Conservation (phyloP, 2,888 invertebrate genomes). For the Melanotus villosus region DNA sequence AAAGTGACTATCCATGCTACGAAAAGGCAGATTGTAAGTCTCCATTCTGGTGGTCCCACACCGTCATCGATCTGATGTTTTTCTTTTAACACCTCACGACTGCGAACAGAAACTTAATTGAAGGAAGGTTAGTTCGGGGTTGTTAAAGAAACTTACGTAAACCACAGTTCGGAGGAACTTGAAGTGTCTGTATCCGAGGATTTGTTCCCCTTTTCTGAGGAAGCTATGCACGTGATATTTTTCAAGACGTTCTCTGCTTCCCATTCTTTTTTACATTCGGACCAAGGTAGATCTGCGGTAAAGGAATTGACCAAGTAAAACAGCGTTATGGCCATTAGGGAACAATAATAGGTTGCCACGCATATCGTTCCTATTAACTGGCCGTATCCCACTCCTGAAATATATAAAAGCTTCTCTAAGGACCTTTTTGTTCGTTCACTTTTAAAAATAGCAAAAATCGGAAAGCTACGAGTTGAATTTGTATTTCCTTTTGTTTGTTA, state of each 20-base stretch:
- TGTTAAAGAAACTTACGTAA: constrained; percentile 32
- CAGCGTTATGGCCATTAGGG: constrained; percentile 80
- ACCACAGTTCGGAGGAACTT: constrained; percentile 43
- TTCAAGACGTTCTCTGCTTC: constrained; percentile 21
- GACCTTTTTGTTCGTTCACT: not conserved
- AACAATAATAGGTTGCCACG: constrained; percentile 84
- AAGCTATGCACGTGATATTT: constrained; percentile 40
- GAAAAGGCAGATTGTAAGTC: constrained; percentile 77
- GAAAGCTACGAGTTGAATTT: too few species aligned
- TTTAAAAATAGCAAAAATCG: too few species aligned
- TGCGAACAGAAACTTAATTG: constrained; percentile 64
- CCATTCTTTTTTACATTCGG: constrained; percentile 76
- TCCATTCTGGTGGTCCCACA: constrained; percentile 76
- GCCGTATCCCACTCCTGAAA: constrained; percentile 78
- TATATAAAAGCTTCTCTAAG: not conserved
- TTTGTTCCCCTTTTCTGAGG: constrained; percentile 14
- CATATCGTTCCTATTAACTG: constrained; percentile 75
- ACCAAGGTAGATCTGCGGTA: constrained; percentile 80
- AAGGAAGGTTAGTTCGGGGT: not conserved
- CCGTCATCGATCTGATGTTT: constrained; percentile 67
- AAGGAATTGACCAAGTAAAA: constrained; percentile 84
- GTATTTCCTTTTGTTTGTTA: too few species aligned
- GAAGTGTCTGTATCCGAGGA: not conserved
- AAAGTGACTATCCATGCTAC: constrained; percentile 80
- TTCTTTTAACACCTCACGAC: constrained; percentile 72